These are phyloP conservation scores for Ctenochaetus hawaiiensis DNA, from an alignment of 2,797 vertebrate genomes.

Conservation along the genomic window DNA sequence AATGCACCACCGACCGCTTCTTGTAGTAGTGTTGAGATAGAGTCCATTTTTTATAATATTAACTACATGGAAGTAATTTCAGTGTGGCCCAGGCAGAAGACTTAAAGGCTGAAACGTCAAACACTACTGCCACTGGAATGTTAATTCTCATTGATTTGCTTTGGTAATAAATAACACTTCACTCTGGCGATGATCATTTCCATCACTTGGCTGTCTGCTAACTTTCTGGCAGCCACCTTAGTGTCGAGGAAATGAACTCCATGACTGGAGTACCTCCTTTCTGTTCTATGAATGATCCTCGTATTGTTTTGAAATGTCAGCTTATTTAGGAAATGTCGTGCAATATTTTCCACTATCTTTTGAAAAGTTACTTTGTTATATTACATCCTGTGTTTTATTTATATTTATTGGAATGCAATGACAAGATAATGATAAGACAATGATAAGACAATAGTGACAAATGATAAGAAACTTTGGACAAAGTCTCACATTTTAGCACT, in stretches of 20 bases:
- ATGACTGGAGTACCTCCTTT: neutral
- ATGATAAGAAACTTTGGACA: no score
- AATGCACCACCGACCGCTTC: slow-evolving; percentile 28
- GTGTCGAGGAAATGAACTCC: slow-evolving; percentile 29
- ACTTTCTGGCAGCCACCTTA: slow-evolving; percentile 14
- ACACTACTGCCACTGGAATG: slow-evolving; percentile 57
- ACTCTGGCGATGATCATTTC: slow-evolving; percentile 24
- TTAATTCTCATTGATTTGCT: slow-evolving; percentile 28
- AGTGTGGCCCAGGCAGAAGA: slow-evolving; percentile 21
- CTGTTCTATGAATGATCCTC: neutral
- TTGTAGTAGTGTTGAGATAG: slow-evolving; percentile 17
- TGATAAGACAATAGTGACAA: no score
- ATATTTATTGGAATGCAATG: neutral
- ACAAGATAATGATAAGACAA: no score
- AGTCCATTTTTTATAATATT: slow-evolving; percentile 50
- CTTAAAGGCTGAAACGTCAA: slow-evolving; percentile 53
- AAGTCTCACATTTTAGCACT: neutral
- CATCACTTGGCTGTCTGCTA: slow-evolving; percentile 23
- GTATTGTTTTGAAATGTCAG: neutral
- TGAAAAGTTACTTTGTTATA: no score
- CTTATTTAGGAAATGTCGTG: neutral
- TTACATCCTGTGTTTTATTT: neutral
- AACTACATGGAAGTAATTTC: slow-evolving; percentile 61
- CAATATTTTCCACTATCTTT: neutral
- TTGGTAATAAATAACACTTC: slow-evolving; percentile 26